Evolutionary conservation across 1,140 invertebrate genomes (phyloP), one percentile per base, ranked within the genome.

Genomic region (Drosophila nikananu): DNA sequence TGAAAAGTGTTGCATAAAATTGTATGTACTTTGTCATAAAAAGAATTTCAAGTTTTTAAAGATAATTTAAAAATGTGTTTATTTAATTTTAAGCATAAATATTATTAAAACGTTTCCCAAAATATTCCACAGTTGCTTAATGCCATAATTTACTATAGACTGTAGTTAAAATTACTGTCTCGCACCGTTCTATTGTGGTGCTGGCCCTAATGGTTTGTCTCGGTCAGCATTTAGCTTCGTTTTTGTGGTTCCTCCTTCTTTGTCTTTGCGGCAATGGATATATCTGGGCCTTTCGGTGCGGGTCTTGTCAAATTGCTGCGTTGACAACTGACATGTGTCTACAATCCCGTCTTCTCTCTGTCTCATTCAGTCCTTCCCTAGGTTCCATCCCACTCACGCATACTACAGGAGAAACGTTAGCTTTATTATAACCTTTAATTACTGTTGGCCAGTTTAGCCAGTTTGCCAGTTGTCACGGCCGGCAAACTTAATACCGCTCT

Each of bases 401-500:
- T 44, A 44, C 37, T 61, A 54, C 59, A 21, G 10, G 32, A 68
- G 72, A 62, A 68, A 77, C 57, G 51, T 73, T 48, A 80, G 83
- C 80, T 83, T 89, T 77, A 76, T 84, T 79, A 89, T 78, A 54
- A 74, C 68, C 77, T 76, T 79, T 90, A 89, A 89, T 89, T 89
- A 90, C 84, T 89, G 75, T 65, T 68, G 77, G 51, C 59, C 74
- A 66, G 64, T 71, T n/a, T 79, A 74, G 52, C 55, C 71, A 55
- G 64, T 49, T 77, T 73, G 42, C 37, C 70, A 70, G 74, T 78
- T 78, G 75, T 73, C 68, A 74, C 63, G 77, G 61, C 81, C 64
- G 62, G 67, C 62, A 87, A 87, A 61, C 77, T 81, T 89, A 81
- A 78, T 78, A 64, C 78, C 64, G 65, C 70, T 78, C 64, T 80